Base-by-base conservation (phyloP, 2,888 invertebrate species). In the Drosophila greeni region DNA sequence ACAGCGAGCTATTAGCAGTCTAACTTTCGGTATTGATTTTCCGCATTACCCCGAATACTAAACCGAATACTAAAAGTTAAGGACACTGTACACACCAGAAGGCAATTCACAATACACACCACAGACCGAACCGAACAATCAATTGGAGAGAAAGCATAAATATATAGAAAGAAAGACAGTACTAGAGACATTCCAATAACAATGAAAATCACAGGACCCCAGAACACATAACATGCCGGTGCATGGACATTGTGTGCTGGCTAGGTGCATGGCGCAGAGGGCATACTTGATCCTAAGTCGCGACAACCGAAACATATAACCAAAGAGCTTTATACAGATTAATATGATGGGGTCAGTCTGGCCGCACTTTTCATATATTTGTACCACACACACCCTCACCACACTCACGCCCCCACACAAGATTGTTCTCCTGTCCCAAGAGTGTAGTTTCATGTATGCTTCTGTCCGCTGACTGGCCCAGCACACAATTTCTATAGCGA, bases 171-270 rank as follows among this genome's bases (percentile, higher is more conserved):
- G 26, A 29, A n/a, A 47, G 26, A 26, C 40, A 42, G 42, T 31
- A 58, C 29, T 48, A 40, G 34, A 59, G 40, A 49, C 40, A 49
- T 72, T 70, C 75, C 80, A 74, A 83, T 77, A 83, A 77, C 71
- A 80, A 83, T 73, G 73, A 78, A 73, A 70, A 79, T 73, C 73
- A 73, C 62, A 53, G 60, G 51, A 68, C 70, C 72, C 73, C 59
- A 64, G 72, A 82, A 84, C 73, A 81, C 72, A 70, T 70, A 74
- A 76, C 85, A 83, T 81, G 81, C 70, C 71, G 79, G 75, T 83
- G 83, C 74, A 67, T 67, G 57, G 67, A 39, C 68, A 85, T 85
- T 85, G 75, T 77, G 86, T 83, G 86, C 86, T 85, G 82, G 86
- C 58, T 45, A 59, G 70, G 9, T 75, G 24, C 72, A 68, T 56